Evolutionary conservation across 2,888 invertebrate species (phyloP).

Genomic region (Drosophila algonquin): DNA sequence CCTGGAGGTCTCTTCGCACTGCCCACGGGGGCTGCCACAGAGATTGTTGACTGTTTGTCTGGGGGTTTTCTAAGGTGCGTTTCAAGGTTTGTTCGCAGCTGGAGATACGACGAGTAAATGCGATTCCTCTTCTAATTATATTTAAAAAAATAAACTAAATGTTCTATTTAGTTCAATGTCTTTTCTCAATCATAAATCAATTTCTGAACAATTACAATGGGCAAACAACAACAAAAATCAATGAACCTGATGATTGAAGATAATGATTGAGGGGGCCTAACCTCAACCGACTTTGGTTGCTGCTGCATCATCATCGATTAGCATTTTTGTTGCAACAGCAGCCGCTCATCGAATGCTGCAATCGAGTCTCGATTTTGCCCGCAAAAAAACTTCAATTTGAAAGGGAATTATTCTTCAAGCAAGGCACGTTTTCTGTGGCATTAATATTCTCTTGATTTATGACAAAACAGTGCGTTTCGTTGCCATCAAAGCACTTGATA

Average conservation of each 20-base stretch:
- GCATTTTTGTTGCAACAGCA: constrained; percentile 28
- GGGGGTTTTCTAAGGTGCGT: constrained; percentile 37
- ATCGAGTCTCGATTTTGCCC: constrained; percentile 25
- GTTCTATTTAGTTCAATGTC: constrained; percentile 49
- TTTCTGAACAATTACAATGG: constrained; percentile 48
- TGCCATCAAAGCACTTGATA: constrained; percentile 19
- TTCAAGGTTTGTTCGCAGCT: constrained; percentile 1
- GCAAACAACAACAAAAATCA: constrained; percentile 24
- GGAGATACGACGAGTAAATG: not conserved
- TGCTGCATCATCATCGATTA: constrained; percentile 50
- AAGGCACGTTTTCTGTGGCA: constrained; percentile 62
- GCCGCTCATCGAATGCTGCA: constrained; percentile 27
- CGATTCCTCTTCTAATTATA: not conserved
- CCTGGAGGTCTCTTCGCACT: constrained; percentile 49
- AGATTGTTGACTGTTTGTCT: constrained; percentile 29
- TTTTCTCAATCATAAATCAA: constrained; percentile 38
- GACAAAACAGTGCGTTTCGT: constrained; percentile 1
- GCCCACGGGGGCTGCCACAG: constrained; percentile 35
- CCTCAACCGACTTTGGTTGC: constrained; percentile 64
- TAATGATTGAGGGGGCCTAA: constrained; percentile 49
- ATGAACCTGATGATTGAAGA: constrained; percentile 40
- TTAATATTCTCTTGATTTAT: constrained; percentile 49
- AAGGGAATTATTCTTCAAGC: constrained; percentile 35
- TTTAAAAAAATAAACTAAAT: not conserved
- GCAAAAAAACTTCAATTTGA: constrained; percentile 14